These are phyloP conservation scores for Brachionus asplanchnoidis DNA, from an alignment of 1,140 invertebrate species.

Conservation along the genomic window DNA sequence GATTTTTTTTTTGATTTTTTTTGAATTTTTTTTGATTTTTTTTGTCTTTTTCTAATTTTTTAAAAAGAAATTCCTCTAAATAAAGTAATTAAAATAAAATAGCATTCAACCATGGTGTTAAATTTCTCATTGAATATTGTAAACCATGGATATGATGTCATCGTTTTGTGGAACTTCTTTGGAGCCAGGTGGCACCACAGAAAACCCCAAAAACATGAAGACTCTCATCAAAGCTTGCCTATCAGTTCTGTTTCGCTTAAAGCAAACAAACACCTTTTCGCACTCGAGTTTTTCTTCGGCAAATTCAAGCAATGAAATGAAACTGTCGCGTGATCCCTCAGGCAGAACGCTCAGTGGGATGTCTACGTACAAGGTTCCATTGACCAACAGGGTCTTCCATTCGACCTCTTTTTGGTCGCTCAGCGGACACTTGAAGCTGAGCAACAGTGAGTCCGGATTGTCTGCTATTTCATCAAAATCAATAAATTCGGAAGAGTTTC, in stretches of 20 bases:
- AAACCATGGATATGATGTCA: slow-evolving; percentile 54
- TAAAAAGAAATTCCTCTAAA: slow-evolving; percentile 1
- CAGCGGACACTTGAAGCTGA: slow-evolving; percentile 68
- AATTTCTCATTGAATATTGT: slow-evolving; percentile 48
- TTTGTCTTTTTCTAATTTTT: background rate
- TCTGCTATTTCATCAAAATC: slow-evolving; percentile 44
- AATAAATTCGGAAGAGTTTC: slow-evolving; percentile 9
- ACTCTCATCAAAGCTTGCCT: slow-evolving; percentile 77
- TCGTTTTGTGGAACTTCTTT: slow-evolving; percentile 62
- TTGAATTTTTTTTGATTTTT: background rate
- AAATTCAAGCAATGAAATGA: slow-evolving; percentile 85
- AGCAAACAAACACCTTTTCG: slow-evolving; percentile 71
- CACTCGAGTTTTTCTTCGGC: slow-evolving; percentile 86
- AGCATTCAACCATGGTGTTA: slow-evolving; percentile 16
- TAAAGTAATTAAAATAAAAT: slow-evolving; percentile 16
- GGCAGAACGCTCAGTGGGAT: slow-evolving; percentile 75
- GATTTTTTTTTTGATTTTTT: slow-evolving; percentile 19
- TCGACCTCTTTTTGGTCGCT: slow-evolving; percentile 68
- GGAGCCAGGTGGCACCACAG: slow-evolving; percentile 73
- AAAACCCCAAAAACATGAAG: slow-evolving; percentile 93
- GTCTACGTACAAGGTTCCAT: slow-evolving; percentile 75
- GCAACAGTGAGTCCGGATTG: slow-evolving; percentile 48
- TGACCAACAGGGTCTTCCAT: slow-evolving; percentile 77
- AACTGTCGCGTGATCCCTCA: slow-evolving; percentile 80
- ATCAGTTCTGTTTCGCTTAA: slow-evolving; percentile 76